Base-by-base conservation (phyloP, 2,888 invertebrate genomes). In the Torymus texanus region DNA sequence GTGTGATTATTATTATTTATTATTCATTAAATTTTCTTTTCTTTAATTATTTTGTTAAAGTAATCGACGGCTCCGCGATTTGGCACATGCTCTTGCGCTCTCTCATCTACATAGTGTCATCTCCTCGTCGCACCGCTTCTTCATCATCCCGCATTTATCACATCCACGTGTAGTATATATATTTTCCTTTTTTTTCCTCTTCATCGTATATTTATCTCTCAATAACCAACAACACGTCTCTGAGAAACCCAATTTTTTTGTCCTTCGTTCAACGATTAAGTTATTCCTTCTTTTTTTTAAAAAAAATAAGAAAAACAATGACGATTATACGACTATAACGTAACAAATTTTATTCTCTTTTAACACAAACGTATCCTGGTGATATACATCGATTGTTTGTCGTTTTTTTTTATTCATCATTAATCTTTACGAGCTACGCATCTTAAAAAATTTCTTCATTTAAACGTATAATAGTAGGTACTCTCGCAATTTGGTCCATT, bases 401-500 rank as follows among this genome's bases (percentile, higher is more conserved):
- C 10, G 70, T 53, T 21, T 53, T 21, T 62, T 73, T 61, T 62
- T 21, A 51, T 18, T 14, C 14, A 11, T 41, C 41, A 8, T 41
- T 41, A 41, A 41, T 41, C 41, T 68, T 41, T 56, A 65, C 74
- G 65, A 73, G 63, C 65, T 73, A 62, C 70, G 65, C 72, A 61
- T 76, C 24, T 73, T 11, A 51, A 72, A 75, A 62, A 68, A 63
- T 66, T 79, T 72, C 18, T 67, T 75, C 61, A 41, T 41, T 41
- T 41, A 41, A 41, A 41, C 41, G 41, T 41, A 41, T 41, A 41
- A 41, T 41, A 41, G 72, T 62, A 80, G 72, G 41, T 73, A 65
- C 75, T 75, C 72, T 75, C 72, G 72, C 67, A 72, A 80, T 76
- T 80, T 80, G 80, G 80, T 80, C 80, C 80, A 70, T 80, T 66